Percentiles rank a stretch among this genome's conserved stretches.
Evolutionary conservation across 2,888 invertebrate species (phyloP).

Genomic region (Epinotia ramella): DNA sequence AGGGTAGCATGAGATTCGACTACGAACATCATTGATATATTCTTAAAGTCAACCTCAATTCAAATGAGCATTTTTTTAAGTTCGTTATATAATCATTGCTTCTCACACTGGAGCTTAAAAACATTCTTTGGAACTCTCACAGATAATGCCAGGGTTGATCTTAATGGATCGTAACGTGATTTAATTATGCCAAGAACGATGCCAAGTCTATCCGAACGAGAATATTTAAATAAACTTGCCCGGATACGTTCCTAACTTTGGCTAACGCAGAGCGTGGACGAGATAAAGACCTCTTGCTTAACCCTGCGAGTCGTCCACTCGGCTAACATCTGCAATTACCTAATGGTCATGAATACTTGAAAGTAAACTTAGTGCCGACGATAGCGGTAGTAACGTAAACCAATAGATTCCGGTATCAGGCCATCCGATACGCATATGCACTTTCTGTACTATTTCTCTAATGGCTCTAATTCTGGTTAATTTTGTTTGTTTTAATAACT

Average conservation of each 20-base stretch:
- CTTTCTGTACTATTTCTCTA: not conserved
- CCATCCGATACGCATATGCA: conserved; percentile 19
- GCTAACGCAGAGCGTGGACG: not conserved
- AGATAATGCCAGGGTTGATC: conserved; percentile 13
- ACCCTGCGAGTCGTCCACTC: conserved; percentile 4
- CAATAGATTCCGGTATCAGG: conserved; percentile 31
- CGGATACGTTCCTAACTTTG: not conserved
- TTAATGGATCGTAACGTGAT: conserved; percentile 21
- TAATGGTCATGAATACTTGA: conserved; percentile 17
- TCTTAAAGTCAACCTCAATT: not conserved
- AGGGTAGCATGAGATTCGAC: too few species aligned
- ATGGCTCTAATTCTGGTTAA: not conserved
- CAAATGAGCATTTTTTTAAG: conserved; percentile 13
- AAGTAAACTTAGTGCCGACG: conserved; percentile 5
- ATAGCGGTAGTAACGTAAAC: conserved; percentile 13
- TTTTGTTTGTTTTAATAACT: not conserved
- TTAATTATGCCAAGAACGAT: conserved; percentile 2
- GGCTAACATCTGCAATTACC: conserved; percentile 13
- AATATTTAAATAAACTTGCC: conserved; percentile 1
- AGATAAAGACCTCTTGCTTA: conserved; percentile 2
- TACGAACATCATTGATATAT: too few species aligned
- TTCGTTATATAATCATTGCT: conserved; percentile 11
- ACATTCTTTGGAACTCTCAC: not conserved
- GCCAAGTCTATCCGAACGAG: not conserved
- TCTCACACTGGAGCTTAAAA: not conserved